A percentile compares a stretch with the other conserved stretches of the same genome.
Evolutionary conservation across 2,113 vertebrate genomes (phyloP).

Genomic region (Arothron firmamentum): DNA sequence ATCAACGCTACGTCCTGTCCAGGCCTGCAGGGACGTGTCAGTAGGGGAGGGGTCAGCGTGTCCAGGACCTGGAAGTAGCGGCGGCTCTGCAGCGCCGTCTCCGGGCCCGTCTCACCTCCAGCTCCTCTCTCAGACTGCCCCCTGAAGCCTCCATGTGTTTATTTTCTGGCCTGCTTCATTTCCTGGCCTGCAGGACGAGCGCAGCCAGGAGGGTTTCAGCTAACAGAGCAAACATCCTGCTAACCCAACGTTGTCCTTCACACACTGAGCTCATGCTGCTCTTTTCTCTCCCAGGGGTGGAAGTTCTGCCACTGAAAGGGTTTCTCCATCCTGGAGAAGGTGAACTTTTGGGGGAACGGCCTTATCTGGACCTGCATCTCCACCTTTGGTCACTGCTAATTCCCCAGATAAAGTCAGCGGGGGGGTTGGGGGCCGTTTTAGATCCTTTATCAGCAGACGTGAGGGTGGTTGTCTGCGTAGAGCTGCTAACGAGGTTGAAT

Average conservation of each 20-base stretch:
- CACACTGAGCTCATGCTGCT: not conserved
- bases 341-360: no score
- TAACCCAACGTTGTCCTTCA: not conserved
- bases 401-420: constrained; percentile 28
- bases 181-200: constrained; percentile 28
- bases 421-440: not conserved
- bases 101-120: not conserved
- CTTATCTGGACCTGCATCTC: not conserved
- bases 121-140: not conserved
- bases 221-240: constrained; percentile 20
- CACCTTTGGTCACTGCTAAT: constrained; percentile 26
- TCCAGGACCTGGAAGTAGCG: constrained; percentile 10
- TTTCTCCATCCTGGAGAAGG: no score
- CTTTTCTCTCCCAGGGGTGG: no score
- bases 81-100: not conserved
- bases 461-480: constrained; percentile 38
- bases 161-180: constrained; percentile 48
- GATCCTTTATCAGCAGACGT: constrained; percentile 47
- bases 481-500: constrained; percentile 61
- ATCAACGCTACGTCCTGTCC: constrained; percentile 58
- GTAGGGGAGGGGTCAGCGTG: not conserved
- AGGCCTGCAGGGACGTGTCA: constrained; percentile 23
- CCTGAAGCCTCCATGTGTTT: constrained; percentile 56
- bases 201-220: constrained; percentile 25
- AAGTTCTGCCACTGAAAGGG: no score